Evolutionary conservation across 2,888 invertebrate genomes (phyloP), one percentile per base, ranked within the genome.

Genomic region (Drosophila aldrichi): DNA sequence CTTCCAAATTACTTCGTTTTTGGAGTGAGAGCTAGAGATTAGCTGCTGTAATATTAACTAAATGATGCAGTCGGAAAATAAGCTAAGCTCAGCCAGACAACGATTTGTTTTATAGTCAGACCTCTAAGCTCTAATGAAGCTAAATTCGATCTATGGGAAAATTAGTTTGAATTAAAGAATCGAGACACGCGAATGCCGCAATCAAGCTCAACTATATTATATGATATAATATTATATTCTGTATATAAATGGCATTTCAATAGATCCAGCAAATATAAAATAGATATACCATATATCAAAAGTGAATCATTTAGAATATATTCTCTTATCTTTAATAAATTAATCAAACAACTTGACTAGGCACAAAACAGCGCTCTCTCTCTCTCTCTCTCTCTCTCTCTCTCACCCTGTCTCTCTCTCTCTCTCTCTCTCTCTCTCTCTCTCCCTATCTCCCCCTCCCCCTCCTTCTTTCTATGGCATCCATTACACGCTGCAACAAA

Each of bases 1-100:
- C 38, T 29, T 48, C 60, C 64, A 78, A 78, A 74, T 76, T 70
- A 66, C 68, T 63, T 74, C 56, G 36, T 8, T 49, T 8, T 49
- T 34, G 38, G 49, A 7, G 40, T 7, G 25, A 0, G 25, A 0
- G 25, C 34, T 29, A 43, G 22, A 41, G 51, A 61, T 70, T 34
- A 70, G 34, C 38, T 46, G 25, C 25, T 12, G 46, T 49, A 29
- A 59, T 54, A 56, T 49, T 32, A 64, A 49, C 52, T 22, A 25
- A 76, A 54, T 59, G 40, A 46, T 20, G 56, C 32, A 20, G 38
- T 56, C 7, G 14, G n/a, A 40, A 40, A 55, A 52, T 36, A 36
- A 36, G 36, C 9, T 29, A 18, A 29, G 18, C 40, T 2, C n/a
- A 20, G 38, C 16, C 29, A 56, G 43, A 32, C 20, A 56, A 22